Evolutionary conservation across 2,797 vertebrate species (phyloP).

Genomic region (Strix occidentalis): DNA sequence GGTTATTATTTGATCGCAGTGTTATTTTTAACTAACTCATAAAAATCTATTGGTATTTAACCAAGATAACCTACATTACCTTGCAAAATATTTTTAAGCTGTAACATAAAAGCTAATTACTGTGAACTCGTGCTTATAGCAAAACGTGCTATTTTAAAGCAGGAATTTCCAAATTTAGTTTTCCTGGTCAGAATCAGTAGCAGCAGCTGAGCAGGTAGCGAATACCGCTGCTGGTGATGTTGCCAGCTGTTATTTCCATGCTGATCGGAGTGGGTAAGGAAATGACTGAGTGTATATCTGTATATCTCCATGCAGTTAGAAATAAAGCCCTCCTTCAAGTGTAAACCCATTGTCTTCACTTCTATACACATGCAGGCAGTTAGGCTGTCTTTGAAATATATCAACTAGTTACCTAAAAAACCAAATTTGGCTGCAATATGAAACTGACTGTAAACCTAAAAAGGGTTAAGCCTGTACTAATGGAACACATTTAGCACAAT

Average conservation of each 20-base stretch:
- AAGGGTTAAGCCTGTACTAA: neutral
- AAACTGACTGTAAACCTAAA: neutral
- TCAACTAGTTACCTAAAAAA: neutral
- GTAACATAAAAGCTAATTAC: neutral
- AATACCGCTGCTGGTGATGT: neutral
- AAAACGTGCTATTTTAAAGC: neutral
- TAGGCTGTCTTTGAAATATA: neutral
- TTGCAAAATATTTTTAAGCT: neutral
- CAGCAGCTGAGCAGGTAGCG: neutral
- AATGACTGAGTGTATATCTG: neutral
- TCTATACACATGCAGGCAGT: accelerated
- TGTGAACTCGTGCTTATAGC: neutral
- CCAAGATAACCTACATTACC: neutral
- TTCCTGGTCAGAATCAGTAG: neutral
- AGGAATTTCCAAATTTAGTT: neutral
- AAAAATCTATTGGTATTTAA: neutral
- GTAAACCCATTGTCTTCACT: accelerated
- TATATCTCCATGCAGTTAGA: neutral
- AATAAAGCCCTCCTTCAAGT: neutral
- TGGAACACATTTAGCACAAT: neutral
- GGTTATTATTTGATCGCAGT: neutral
- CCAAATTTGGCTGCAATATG: neutral
- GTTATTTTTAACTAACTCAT: neutral
- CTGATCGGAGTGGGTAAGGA: neutral
- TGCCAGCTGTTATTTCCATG: neutral